Evolutionary conservation across 30 jellyfish, hydroid and myxozoan genomes (phyloP).

Genomic region (Aurelia aurita): DNA sequence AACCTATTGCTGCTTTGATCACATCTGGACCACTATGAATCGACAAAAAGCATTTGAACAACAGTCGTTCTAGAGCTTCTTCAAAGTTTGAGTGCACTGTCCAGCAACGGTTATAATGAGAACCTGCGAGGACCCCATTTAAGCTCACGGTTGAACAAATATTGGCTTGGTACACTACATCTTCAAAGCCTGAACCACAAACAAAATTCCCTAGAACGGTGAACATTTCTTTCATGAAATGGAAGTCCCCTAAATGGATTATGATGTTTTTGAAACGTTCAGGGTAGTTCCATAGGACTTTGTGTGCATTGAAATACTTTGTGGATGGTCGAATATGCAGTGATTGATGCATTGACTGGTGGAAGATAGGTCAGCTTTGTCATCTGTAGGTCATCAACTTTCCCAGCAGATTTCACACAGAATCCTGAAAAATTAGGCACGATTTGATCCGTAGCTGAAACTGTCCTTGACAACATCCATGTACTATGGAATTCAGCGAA

Average conservation of each 20-base stretch:
- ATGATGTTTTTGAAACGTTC: constrained; percentile 41
- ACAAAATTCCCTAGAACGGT: constrained; percentile 42
- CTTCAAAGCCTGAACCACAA: constrained; percentile 61
- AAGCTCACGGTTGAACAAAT: constrained; percentile 48
- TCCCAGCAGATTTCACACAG: constrained; percentile 21
- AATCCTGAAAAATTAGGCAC: constrained; percentile 24
- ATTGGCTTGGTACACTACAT: constrained; percentile 42
- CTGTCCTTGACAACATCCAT: constrained; percentile 17
- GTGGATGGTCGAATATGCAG: constrained; percentile 32
- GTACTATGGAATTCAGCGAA: constrained; percentile 24
- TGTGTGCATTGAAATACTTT: constrained; percentile 36
- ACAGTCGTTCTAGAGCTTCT: constrained; percentile 52
- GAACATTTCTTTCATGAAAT: constrained; percentile 71
- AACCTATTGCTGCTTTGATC: constrained; percentile 4
- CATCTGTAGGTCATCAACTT: constrained; percentile 9
- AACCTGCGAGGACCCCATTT: constrained; percentile 65
- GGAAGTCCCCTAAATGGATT: constrained; percentile 65
- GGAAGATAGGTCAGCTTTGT: constrained; percentile 36
- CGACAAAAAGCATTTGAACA: constrained; percentile 32
- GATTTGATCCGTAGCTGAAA: constrained; percentile 20
- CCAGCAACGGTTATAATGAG: constrained; percentile 65
- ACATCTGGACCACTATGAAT: constrained; percentile 12
- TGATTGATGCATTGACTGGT: constrained; percentile 61
- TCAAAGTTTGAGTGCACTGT: constrained; percentile 32
- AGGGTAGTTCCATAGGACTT: constrained; percentile 53